Percentiles rank a stretch among this genome's conserved stretches.
These are phyloP conservation scores for Crossaster papposus DNA, from an alignment of 53 echinoderm and acorn worm species.

Conservation along the genomic window DNA sequence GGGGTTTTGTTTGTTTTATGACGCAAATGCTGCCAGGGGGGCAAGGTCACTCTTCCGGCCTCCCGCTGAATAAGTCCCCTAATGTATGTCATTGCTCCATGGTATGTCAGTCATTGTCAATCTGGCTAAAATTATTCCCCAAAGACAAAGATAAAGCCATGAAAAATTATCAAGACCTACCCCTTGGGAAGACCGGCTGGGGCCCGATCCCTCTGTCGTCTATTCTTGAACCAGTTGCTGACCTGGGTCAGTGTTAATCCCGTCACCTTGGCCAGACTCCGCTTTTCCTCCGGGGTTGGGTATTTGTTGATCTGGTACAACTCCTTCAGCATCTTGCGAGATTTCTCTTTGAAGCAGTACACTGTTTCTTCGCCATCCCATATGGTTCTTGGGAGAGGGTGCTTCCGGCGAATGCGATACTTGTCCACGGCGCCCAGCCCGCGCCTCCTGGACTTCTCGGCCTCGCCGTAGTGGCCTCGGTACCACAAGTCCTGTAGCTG, in stretches of 20 bases:
- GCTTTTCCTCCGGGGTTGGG: constrained; percentile 97
- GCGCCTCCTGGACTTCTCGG: constrained; percentile 82
- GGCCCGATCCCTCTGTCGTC: constrained; percentile 91
- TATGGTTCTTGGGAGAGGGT: constrained; percentile 93
- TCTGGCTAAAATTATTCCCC: no score
- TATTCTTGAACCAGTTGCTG: constrained; percentile 99
- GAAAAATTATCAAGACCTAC: constrained; percentile 11
- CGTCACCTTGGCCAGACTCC: constrained; percentile 92
- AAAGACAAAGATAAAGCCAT: not conserved
- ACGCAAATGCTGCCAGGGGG: no score
- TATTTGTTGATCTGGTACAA: constrained; percentile 95
- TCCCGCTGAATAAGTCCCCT: no score
- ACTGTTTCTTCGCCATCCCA: constrained; percentile 99
- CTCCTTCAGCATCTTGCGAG: constrained; percentile 89
- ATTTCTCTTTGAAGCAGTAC: constrained; percentile 99
- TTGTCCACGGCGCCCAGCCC: constrained; percentile 97
- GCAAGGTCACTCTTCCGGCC: no score
- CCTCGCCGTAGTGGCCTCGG: constrained; percentile 90
- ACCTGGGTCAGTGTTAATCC: constrained; percentile 96
- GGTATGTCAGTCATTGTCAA: no score
- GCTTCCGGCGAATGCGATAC: constrained; percentile 93
- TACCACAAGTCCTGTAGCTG: constrained; percentile 98
- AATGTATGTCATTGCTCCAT: no score
- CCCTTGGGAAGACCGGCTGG: constrained; percentile 75
- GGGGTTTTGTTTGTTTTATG: no score